Evolutionary conservation across 23 tunicate species (phyloP).

Genomic region (Botrylloides violaceus): DNA sequence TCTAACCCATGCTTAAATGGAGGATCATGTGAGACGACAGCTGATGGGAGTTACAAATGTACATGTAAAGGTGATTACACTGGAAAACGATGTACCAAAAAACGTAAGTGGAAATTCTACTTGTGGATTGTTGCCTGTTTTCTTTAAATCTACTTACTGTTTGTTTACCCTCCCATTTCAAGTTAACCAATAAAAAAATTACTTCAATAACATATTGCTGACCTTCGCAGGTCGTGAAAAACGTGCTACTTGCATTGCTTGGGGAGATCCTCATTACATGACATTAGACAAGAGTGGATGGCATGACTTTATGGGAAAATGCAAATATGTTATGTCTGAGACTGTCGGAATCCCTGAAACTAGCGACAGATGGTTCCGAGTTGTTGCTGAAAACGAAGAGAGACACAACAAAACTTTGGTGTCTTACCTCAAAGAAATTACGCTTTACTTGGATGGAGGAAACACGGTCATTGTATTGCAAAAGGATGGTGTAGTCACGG

Average conservation of each 20-base stretch:
- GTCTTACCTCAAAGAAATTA: conserved; percentile 5
- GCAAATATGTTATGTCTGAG: conserved; percentile 38
- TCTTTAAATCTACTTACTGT: too few species aligned
- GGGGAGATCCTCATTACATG: conserved; percentile 80
- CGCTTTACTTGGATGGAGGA: conserved; percentile 1
- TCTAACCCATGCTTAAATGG: not conserved
- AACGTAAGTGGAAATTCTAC: too few species aligned
- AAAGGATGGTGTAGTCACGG: conserved; percentile 20
- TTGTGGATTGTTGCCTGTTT: too few species aligned
- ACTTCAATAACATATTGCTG: too few species aligned
- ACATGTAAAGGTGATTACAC: not conserved
- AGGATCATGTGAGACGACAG: not conserved
- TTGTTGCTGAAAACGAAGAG: conserved; percentile 4
- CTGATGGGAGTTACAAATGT: not conserved
- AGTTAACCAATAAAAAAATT: too few species aligned
- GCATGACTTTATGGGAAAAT: conserved; percentile 63
- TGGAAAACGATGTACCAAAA: not conserved
- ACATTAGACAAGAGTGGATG: conserved; percentile 62
- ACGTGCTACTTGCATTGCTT: conserved; percentile 48
- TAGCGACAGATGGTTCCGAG: conserved; percentile 36
- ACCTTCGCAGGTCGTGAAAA: not conserved
- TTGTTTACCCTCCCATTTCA: too few species aligned
- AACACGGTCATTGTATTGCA: not conserved
- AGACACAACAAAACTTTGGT: not conserved
- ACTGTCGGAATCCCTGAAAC: conserved; percentile 37